Percentiles rank a stretch among this genome's conserved stretches.
phyloP scores from a whole-genome alignment of 2,888 invertebrate genomes.

The Tachina fera region DNA sequence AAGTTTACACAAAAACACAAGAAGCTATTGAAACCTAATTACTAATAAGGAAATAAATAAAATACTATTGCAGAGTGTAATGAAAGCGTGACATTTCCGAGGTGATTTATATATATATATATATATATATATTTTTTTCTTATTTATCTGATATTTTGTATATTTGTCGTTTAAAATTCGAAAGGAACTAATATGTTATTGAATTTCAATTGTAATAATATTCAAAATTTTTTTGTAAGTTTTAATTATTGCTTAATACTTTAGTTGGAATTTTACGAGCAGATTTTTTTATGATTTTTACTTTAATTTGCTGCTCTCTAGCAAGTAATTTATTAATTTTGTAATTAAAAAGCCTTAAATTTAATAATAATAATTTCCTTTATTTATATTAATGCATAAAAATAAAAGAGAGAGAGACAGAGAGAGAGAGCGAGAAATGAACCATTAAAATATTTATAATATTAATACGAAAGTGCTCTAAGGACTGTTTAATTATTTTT shows the following conservation, averaged over 20 bases:
- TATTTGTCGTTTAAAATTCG: slow-evolving; percentile 27
- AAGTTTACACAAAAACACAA: slow-evolving; percentile 19
- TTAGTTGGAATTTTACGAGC: slow-evolving; percentile 16
- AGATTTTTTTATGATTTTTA: slow-evolving; percentile 4
- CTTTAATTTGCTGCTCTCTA: slow-evolving; percentile 9
- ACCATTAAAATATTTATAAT: slow-evolving; percentile 40
- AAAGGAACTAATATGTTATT: slow-evolving; percentile 61
- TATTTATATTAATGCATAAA: slow-evolving; percentile 25
- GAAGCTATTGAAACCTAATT: slow-evolving; percentile 52
- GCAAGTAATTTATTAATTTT: slow-evolving; percentile 7
- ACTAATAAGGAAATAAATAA: slow-evolving; percentile 18
- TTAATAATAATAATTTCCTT: slow-evolving; percentile 51
- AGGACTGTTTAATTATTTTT: slow-evolving; percentile 70
- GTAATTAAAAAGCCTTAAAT: slow-evolving; percentile 60
- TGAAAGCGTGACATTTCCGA: slow-evolving; percentile 45
- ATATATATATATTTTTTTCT: too few relatives aligned
- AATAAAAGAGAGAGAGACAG: background rate
- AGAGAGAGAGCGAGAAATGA: background rate
- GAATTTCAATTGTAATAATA: slow-evolving; percentile 46
- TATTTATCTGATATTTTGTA: background rate
- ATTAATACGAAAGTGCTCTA: slow-evolving; percentile 75
- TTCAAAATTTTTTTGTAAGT: slow-evolving; percentile 25
- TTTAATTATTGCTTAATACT: slow-evolving; percentile 46
- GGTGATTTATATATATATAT: slow-evolving; percentile 32
- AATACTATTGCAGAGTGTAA: slow-evolving; percentile 51